Evolutionary conservation across 1,140 invertebrate species (phyloP).

Genomic region (Lethocerus indicus): DNA sequence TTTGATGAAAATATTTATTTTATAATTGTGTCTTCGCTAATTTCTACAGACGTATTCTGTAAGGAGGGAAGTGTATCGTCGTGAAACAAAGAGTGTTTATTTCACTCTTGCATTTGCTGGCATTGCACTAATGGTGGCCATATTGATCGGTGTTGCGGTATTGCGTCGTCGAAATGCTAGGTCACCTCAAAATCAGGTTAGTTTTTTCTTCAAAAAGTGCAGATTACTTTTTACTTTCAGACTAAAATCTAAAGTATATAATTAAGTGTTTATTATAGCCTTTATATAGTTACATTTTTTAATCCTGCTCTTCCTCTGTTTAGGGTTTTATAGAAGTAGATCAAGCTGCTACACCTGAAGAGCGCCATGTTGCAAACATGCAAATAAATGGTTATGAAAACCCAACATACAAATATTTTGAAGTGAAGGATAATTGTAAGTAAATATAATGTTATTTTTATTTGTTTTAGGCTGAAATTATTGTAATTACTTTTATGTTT

Average conservation of each 20-base stretch:
- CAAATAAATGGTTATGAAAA: slow-evolving; percentile 99
- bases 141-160: slow-evolving; percentile 79
- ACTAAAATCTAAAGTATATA: neutral
- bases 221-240: neutral
- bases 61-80: slow-evolving; percentile 47
- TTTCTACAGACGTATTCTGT: slow-evolving; percentile 55
- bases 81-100: slow-evolving; percentile 49
- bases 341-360: slow-evolving; percentile 81
- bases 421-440: slow-evolving; percentile 65
- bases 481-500: no score
- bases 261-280: neutral
- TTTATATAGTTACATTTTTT: neutral
- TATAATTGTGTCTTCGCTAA: neutral
- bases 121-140: slow-evolving; percentile 75
- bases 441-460: no score
- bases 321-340: slow-evolving; percentile 84
- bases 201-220: neutral
- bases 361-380: slow-evolving; percentile 97
- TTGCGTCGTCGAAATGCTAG: slow-evolving; percentile 61
- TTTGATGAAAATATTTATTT: neutral
- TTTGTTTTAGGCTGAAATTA: no score
- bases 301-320: no score
- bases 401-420: slow-evolving; percentile 99
- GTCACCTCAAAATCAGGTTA: slow-evolving; percentile 67
- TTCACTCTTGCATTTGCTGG: slow-evolving; percentile 65